Evolutionary conservation across 2,797 vertebrate species (phyloP).

Genomic region (Tympanoctomys barrerae): DNA sequence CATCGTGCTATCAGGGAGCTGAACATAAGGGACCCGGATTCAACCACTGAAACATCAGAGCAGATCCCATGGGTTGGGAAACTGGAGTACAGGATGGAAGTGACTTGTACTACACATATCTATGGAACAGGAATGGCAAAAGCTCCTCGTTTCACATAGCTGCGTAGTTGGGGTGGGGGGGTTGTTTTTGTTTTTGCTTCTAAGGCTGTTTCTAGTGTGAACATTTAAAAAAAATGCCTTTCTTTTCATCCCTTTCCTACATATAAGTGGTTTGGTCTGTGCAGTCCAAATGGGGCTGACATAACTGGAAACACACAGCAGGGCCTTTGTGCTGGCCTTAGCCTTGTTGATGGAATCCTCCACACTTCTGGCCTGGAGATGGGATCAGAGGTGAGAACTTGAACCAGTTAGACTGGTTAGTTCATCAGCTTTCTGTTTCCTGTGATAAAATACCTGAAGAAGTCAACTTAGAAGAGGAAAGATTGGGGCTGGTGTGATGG

Average conservation of each 20-base stretch:
- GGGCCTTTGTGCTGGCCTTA: neutral
- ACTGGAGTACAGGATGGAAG: neutral
- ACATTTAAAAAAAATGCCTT: neutral
- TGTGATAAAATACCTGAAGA: neutral
- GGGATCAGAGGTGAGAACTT: neutral
- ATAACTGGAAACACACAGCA: neutral
- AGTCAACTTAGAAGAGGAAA: neutral
- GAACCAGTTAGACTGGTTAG: neutral
- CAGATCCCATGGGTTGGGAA: neutral
- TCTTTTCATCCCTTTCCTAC: neutral
- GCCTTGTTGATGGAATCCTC: neutral
- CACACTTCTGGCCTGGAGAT: neutral
- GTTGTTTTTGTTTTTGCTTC: neutral
- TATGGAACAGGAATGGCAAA: neutral
- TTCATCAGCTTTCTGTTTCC: neutral
- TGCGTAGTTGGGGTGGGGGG: neutral
- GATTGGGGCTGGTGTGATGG: too few relatives aligned
- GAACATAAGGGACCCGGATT: neutral
- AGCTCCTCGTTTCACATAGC: neutral
- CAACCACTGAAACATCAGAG: neutral
- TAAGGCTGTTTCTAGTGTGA: neutral
- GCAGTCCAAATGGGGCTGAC: neutral
- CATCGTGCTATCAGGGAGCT: neutral
- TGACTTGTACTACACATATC: neutral
- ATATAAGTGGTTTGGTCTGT: neutral